These are phyloP conservation scores for Pseudomugil gertrudae DNA, from an alignment of 2,797 vertebrate species.

Conservation along the genomic window DNA sequence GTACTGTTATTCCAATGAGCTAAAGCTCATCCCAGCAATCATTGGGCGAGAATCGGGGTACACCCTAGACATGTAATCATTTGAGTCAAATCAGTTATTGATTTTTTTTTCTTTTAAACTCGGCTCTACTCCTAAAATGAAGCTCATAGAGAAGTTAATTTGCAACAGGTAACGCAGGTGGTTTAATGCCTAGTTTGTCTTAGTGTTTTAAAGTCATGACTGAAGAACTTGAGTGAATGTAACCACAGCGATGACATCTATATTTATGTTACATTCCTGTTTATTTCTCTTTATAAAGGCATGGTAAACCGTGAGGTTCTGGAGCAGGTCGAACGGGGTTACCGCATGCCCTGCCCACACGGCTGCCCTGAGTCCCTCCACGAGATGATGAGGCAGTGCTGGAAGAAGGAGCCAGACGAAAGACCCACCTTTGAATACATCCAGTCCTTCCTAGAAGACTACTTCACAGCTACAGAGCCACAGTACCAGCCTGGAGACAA, in stretches of 20 bases:
- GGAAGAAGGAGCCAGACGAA: slow-evolving; percentile 97
- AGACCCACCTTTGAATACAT: slow-evolving; percentile 98
- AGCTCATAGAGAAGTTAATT: no score
- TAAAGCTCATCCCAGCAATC: no score
- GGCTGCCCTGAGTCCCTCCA: slow-evolving; percentile 96
- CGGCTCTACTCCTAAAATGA: not conserved
- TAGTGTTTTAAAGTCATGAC: not conserved
- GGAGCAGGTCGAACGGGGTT: slow-evolving; percentile 96
- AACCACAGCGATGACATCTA: not conserved
- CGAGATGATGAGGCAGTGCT: slow-evolving; percentile 95
- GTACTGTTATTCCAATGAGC: no score
- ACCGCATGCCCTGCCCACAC: slow-evolving; percentile 95
- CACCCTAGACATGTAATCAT: no score
- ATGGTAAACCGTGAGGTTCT: slow-evolving; percentile 98
- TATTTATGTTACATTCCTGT: not conserved
- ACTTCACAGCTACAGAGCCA: slow-evolving; percentile 99
- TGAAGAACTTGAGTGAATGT: not conserved
- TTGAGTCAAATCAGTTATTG: not conserved
- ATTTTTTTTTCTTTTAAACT: not conserved
- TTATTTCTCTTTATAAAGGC: slow-evolving; percentile 73
- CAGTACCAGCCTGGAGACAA: slow-evolving; percentile 98
- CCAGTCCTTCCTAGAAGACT: slow-evolving; percentile 98
- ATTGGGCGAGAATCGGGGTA: no score
- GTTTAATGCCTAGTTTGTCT: not conserved
- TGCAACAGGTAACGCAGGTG: no score